phyloP scores from a whole-genome alignment of 1,140 invertebrate species.

The Muscidifurax raptorellus region DNA sequence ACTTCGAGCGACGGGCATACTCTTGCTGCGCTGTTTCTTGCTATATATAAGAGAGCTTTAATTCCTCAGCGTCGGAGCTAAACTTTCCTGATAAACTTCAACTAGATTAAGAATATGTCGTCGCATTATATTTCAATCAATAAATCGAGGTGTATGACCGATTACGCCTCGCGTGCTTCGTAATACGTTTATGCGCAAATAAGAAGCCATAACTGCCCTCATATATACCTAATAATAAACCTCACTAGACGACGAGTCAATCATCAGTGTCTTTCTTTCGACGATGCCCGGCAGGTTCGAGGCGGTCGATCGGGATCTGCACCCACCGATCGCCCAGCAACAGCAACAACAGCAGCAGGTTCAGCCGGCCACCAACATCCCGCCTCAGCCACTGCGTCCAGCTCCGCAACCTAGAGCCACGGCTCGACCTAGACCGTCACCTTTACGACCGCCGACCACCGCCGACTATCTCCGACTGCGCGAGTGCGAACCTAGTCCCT shows the following conservation, averaged over 20 bases:
- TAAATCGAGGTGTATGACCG: background rate
- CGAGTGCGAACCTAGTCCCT: slow-evolving; percentile 62
- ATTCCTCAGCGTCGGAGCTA: no score
- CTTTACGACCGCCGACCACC: slow-evolving; percentile 63
- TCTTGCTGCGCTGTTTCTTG: no score
- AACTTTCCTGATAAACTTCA: background rate
- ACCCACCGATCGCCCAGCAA: slow-evolving; percentile 62
- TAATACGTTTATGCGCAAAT: background rate
- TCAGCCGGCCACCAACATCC: slow-evolving; percentile 61
- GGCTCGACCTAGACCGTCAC: slow-evolving; percentile 69
- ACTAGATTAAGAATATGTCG: background rate
- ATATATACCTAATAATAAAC: no score
- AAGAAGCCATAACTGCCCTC: background rate
- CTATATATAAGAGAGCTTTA: no score
- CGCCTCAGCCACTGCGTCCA: slow-evolving; percentile 77
- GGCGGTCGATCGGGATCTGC: slow-evolving; percentile 70
- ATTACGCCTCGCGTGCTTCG: background rate
- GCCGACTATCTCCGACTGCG: slow-evolving; percentile 67
- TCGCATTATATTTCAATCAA: background rate
- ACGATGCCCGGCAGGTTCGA: slow-evolving; percentile 65
- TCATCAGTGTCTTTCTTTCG: background rate
- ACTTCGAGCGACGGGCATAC: no score
- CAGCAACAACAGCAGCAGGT: slow-evolving; percentile 69
- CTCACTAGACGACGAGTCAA: background rate
- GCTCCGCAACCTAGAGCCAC: slow-evolving; percentile 72